These are phyloP conservation scores for Sycophila sp. DNA, from an alignment of 1,140 invertebrate species.

Conservation along the genomic window DNA sequence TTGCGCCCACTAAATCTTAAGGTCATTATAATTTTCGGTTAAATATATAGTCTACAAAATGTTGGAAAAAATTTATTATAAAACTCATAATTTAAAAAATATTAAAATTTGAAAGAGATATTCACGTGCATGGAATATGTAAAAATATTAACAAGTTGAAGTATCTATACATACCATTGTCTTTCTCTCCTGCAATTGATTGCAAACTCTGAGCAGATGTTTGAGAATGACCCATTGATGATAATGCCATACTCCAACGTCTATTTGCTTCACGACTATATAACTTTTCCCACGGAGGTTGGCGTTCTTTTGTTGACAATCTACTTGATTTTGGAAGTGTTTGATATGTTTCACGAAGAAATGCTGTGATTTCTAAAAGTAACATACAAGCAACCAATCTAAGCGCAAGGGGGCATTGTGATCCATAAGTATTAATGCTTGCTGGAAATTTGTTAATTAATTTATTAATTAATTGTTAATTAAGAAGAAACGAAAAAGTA, in stretches of 20 bases:
- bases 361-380: conserved; percentile 95
- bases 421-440: conserved; percentile 85
- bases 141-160: no score
- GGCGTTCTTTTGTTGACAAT: conserved; percentile 76
- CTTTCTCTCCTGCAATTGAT: conserved; percentile 84
- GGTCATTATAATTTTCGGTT: no score
- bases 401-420: conserved; percentile 90
- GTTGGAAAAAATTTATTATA: no score
- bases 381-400: conserved; percentile 92
- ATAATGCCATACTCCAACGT: conserved; percentile 90
- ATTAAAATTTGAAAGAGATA: no score
- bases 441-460: conserved; percentile 69
- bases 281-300: conserved; percentile 80
- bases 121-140: no score
- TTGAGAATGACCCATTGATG: conserved; percentile 91
- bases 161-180: no score
- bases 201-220: conserved; percentile 91
- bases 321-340: conserved; percentile 78
- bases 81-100: no score
- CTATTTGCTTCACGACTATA: conserved; percentile 84
- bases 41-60: no score
- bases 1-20: no score
- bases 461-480: no score
- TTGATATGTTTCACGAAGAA: conserved; percentile 95
- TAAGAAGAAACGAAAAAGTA: no score